These are phyloP conservation scores for Cynopterus brachyotis DNA, from an alignment of 2,113 vertebrate genomes.

Conservation along the genomic window DNA sequence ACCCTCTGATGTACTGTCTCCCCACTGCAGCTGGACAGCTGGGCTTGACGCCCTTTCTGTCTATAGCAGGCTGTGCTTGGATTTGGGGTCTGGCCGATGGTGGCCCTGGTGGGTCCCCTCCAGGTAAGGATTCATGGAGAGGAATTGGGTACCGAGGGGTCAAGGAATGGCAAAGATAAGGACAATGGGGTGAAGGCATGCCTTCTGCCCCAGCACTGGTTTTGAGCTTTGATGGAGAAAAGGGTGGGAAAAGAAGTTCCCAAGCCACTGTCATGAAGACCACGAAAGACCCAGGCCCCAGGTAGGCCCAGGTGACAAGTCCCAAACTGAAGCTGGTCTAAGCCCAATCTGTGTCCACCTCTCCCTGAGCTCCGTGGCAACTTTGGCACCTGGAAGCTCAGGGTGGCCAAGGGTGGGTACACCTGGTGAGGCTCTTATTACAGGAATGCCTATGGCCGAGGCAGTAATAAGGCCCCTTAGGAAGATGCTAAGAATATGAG, in stretches of 20 bases:
- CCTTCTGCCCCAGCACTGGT: background rate
- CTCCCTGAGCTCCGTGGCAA: background rate
- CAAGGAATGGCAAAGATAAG: background rate
- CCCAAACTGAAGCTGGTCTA: background rate
- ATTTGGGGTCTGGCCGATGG: background rate
- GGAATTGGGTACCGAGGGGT: background rate
- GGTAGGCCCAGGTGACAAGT: background rate
- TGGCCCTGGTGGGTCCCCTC: background rate
- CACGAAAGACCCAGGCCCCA: background rate
- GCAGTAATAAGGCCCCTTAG: background rate
- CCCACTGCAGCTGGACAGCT: rapidly evolving
- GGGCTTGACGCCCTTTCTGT: background rate
- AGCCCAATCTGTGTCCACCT: background rate
- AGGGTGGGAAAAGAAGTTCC: rapidly evolving
- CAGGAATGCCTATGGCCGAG: rapidly evolving
- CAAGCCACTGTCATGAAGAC: background rate
- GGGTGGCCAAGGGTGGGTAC: background rate
- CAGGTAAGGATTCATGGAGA: background rate
- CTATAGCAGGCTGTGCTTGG: background rate
- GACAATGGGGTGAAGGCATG: background rate
- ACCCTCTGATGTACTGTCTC: background rate
- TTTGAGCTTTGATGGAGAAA: background rate
- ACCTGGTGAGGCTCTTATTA: background rate
- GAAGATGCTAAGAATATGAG: rapidly evolving
- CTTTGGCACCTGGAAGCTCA: background rate